These are phyloP conservation scores for Syngnathoides biaculeatus DNA, from an alignment of 2,113 vertebrate species.

Conservation along the genomic window DNA sequence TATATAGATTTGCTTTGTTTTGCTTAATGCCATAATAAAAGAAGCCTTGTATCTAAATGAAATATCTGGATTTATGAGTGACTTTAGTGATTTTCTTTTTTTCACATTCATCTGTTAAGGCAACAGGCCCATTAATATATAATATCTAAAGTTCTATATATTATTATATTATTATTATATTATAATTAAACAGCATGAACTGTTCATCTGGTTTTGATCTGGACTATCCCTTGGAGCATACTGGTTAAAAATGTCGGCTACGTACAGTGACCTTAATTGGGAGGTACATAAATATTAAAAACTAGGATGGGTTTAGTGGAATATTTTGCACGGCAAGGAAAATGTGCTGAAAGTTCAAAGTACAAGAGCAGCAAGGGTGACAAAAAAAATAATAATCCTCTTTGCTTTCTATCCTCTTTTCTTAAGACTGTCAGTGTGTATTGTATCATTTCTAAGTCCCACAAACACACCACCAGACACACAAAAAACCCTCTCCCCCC, in stretches of 20 bases:
- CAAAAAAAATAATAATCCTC: conserved; percentile 8
- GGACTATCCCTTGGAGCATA: conserved; percentile 28
- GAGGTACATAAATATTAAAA: conserved; percentile 68
- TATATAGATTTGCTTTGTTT: too few relatives aligned
- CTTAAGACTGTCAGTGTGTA: conserved; percentile 1
- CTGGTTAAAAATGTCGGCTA: conserved; percentile 48
- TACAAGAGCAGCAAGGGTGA: conserved; percentile 6
- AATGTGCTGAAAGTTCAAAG: not conserved
- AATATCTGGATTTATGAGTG: not conserved
- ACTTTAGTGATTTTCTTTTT: too few relatives aligned
- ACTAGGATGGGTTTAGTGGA: conserved; percentile 28
- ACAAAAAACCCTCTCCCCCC: not conserved
- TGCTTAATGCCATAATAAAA: too few relatives aligned
- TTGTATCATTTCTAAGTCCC: conserved; percentile 4
- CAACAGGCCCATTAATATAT: too few relatives aligned
- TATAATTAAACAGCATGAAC: too few relatives aligned
- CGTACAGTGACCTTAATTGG: conserved; percentile 65
- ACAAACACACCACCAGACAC: conserved; percentile 5
- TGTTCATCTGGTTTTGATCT: conserved; percentile 37
- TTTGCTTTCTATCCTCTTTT: conserved; percentile 1
- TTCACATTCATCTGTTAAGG: too few relatives aligned
- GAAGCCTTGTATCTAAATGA: not conserved
- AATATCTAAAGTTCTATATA: too few relatives aligned
- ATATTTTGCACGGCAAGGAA: not conserved
- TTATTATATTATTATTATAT: too few relatives aligned